These are phyloP conservation scores for Marcusenius ussheri DNA, from an alignment of 2,113 vertebrate genomes.

Conservation along the genomic window DNA sequence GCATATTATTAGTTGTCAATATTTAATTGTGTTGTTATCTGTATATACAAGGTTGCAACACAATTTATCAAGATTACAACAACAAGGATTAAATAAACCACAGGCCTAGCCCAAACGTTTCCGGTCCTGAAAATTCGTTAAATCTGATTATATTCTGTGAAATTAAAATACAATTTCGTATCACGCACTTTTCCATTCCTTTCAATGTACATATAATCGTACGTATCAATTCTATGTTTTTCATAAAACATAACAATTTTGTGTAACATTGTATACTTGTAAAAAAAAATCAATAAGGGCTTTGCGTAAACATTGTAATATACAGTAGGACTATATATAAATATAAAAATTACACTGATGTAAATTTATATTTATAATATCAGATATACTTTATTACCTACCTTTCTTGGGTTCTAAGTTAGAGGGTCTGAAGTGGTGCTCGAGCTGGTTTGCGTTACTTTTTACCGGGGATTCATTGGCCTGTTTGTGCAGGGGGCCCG, in stretches of 20 bases:
- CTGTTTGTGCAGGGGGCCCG: constrained; percentile 69
- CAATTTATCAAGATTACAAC: neutral
- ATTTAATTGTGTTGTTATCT: neutral
- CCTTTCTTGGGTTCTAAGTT: constrained; percentile 91
- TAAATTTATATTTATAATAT: neutral
- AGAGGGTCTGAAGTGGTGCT: constrained; percentile 78
- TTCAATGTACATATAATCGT: neutral
- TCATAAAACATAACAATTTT: too few relatives aligned
- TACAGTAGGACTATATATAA: neutral
- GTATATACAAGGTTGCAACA: neutral
- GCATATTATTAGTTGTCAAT: neutral
- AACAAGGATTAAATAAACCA: neutral
- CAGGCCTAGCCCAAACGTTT: neutral
- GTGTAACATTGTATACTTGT: neutral
- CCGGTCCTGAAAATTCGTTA: neutral
- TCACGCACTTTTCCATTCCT: neutral
- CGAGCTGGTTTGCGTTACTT: constrained; percentile 71
- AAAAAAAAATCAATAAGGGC: neutral
- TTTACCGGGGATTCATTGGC: constrained; percentile 75
- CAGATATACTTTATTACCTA: constrained; percentile 56
- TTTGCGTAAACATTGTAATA: neutral
- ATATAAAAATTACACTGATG: neutral
- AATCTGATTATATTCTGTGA: neutral
- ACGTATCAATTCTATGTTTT: neutral
- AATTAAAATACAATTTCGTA: neutral